Evolutionary conservation across 2,888 invertebrate species (phyloP), one percentile per base, ranked within the genome.

Genomic region (Aporophyla lueneburgensis): DNA sequence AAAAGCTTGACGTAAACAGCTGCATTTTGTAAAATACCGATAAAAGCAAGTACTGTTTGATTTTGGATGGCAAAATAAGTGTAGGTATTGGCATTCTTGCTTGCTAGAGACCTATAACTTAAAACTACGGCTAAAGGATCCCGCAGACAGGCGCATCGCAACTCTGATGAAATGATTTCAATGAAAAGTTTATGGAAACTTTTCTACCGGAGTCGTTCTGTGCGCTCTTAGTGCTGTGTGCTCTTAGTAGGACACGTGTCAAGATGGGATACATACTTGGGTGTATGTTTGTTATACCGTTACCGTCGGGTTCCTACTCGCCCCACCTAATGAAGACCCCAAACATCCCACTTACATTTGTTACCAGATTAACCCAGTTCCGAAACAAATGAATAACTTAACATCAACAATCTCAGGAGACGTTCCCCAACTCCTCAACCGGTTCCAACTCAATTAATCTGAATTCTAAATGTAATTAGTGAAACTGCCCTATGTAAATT

Each of bases 371-470:
- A 80, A 59, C 54, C 59, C 7, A 67, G 68, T 73, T 68, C 58
- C 61, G 49, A 77, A 76, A 62, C 54, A 72, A 80, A 62, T 83
- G 85, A 83, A 85, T 83, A 85, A 84, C 61, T 84, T 69, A 76
- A 58, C 63, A 54, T 72, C 49, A 46, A 24, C 40, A n/a, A 69
- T 54, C 85, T 69, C 65, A 66, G 33, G 71, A 81, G 77, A 81
- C 73, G 59, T 69, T 58, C 65, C 73, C n/a, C n/a, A 27, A 73
- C 21, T 33, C 68, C 71, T 59, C 54, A 46, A 73, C 78, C 53
- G 56, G 71, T 59, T 59, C 46, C 43, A 74, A 65, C 49, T 53
- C 56, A 73, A 81, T 83, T 76, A 76, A 71, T 68, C 71, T 58
- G 65, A 85, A 77, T 77, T 74, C 51, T 43, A 24, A 83, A 81